These are phyloP conservation scores for Azorinus chamasolen DNA, from an alignment of 2,888 invertebrate species.

Conservation along the genomic window DNA sequence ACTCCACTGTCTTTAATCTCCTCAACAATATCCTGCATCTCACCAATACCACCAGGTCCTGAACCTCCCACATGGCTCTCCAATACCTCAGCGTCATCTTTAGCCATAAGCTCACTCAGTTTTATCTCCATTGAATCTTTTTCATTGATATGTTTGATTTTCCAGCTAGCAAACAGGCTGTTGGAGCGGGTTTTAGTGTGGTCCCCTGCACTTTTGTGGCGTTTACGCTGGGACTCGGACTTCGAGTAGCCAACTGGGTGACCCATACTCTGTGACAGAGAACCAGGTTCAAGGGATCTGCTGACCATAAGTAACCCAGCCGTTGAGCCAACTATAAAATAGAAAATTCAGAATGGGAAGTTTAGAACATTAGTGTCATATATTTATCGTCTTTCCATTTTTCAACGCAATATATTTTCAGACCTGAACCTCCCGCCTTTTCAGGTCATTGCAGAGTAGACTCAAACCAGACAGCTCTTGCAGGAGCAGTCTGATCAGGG, in stretches of 20 bases:
- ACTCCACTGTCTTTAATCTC: conserved; percentile 77
- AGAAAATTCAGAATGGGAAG: conserved; percentile 28
- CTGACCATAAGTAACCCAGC: conserved; percentile 88
- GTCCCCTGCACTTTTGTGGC: conserved; percentile 85
- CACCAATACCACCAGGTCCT: conserved; percentile 22
- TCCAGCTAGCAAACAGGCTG: conserved; percentile 76
- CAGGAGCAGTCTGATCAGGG: too few species aligned
- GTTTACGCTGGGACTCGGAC: conserved; percentile 58
- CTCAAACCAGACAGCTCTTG: too few species aligned
- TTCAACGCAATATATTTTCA: too few species aligned
- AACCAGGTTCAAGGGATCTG: conserved; percentile 71
- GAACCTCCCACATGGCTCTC: conserved; percentile 46
- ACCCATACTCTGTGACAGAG: conserved; percentile 49
- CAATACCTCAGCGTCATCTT: conserved; percentile 49
- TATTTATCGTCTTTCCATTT: too few species aligned
- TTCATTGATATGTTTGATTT: conserved; percentile 54
- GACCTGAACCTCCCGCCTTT: too few species aligned
- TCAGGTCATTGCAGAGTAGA: too few species aligned
- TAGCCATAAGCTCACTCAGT: conserved; percentile 64
- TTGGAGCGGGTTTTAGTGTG: conserved; percentile 73
- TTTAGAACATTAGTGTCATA: too few species aligned
- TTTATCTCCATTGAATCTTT: conserved; percentile 62
- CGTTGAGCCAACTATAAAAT: conserved; percentile 87
- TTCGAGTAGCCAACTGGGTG: conserved; percentile 59
- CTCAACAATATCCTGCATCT: conserved; percentile 54